phyloP scores from a whole-genome alignment of 2,888 invertebrate species.

The Drosophila infuscata region DNA sequence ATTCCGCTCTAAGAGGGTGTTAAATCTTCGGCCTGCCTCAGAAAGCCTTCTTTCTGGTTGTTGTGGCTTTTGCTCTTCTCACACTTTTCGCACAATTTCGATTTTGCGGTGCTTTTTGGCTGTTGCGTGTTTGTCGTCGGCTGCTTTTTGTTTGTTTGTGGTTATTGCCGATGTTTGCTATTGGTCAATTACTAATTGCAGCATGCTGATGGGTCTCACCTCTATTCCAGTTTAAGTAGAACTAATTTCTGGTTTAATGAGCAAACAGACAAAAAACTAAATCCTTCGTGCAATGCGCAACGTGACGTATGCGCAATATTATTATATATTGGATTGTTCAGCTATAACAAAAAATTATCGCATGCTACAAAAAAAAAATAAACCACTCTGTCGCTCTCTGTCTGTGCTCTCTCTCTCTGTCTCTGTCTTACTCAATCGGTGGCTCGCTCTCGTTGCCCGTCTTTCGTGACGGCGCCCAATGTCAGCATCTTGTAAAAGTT shows the following conservation, averaged over 20 bases:
- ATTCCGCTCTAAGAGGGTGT: background rate
- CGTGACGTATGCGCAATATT: conserved; percentile 56
- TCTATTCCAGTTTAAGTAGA: conserved; percentile 38
- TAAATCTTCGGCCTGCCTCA: background rate
- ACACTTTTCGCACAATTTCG: conserved; percentile 43
- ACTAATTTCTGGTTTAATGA: conserved; percentile 48
- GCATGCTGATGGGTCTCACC: conserved; percentile 7
- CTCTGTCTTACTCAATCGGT: background rate
- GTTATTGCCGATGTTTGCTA: conserved; percentile 19
- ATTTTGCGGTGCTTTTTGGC: conserved; percentile 83
- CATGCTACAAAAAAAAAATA: conserved; percentile 45
- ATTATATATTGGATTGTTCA: background rate
- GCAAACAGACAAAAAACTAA: conserved; percentile 21
- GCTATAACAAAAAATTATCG: conserved; percentile 40
- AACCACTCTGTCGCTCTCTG: conserved; percentile 14
- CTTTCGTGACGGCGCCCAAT: conserved; percentile 49
- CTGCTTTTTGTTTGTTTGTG: conserved; percentile 19
- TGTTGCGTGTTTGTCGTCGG: conserved; percentile 31
- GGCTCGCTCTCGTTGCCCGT: conserved; percentile 6
- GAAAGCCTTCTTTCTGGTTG: background rate
- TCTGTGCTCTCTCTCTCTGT: conserved; percentile 1
- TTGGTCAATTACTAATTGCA: conserved; percentile 27
- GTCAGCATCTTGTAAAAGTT: conserved; percentile 77
- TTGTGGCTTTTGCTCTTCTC: conserved; percentile 28
- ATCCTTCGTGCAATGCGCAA: conserved; percentile 19